Evolutionary conservation across 1,140 invertebrate species (phyloP).

Genomic region (Atta cephalotes): DNA sequence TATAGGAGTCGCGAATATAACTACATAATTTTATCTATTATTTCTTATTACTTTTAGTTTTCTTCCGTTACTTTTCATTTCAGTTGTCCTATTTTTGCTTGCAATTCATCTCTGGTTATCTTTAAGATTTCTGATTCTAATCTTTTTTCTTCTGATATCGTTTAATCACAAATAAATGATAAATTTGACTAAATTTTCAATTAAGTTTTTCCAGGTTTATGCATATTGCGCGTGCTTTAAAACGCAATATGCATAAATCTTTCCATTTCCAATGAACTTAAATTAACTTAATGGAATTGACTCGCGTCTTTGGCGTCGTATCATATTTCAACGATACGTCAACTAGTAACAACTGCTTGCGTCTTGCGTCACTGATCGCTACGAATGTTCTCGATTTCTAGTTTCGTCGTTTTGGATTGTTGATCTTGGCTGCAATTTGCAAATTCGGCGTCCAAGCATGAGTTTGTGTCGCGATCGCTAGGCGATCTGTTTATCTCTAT

Average conservation of each 20-base stretch:
- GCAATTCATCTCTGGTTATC: background rate
- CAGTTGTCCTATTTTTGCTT: background rate
- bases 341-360: background rate
- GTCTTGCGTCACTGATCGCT: slow-evolving; percentile 22
- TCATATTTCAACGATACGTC: slow-evolving; percentile 1
- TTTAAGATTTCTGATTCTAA: background rate
- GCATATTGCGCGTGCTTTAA: background rate
- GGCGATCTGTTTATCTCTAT: slow-evolving; percentile 50
- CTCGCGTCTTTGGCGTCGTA: background rate
- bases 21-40: background rate
- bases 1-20: background rate
- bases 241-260: too few relatives aligned
- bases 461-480: slow-evolving; percentile 30
- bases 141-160: background rate
- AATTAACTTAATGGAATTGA: slow-evolving; percentile 9
- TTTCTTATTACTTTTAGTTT: background rate
- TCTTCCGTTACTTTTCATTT: background rate
- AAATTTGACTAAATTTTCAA: too few relatives aligned
- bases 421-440: slow-evolving; percentile 49
- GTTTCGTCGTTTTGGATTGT: slow-evolving; percentile 31
- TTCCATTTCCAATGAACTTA: background rate
- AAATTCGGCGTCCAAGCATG: background rate
- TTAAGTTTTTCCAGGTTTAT: too few relatives aligned
- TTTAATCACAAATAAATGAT: too few relatives aligned
- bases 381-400: slow-evolving; percentile 40